Evolutionary conservation across 2,113 vertebrate genomes (phyloP).

Genomic region (Aleadryas rufinucha): DNA sequence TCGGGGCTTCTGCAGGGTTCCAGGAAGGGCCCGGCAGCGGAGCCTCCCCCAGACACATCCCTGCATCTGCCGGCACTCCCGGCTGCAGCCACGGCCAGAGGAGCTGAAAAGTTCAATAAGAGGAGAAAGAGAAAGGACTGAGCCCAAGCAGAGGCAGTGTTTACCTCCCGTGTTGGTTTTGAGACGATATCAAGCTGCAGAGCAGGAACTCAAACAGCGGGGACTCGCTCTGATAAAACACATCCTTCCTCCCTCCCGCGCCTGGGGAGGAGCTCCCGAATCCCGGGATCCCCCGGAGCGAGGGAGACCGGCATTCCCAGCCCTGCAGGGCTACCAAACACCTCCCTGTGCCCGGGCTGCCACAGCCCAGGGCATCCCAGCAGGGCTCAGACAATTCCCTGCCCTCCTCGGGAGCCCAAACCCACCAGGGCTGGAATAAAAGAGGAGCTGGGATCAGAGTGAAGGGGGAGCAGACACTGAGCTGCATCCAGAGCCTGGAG

Average conservation of each 20-base stretch:
- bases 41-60: background rate
- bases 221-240: slow-evolving; percentile 18
- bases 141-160: background rate
- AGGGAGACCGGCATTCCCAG: background rate
- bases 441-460: background rate
- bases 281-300: background rate
- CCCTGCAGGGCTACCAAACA: background rate
- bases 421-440: background rate
- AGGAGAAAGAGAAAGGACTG: background rate
- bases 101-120: background rate
- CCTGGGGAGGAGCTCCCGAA: background rate
- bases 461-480: accelerated
- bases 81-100: background rate
- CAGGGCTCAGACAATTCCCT: background rate
- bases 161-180: background rate
- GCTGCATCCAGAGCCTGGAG: accelerated
- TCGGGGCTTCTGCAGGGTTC: background rate
- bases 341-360: background rate
- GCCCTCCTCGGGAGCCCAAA: background rate
- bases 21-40: background rate
- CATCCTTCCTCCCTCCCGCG: slow-evolving; percentile 7
- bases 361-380: background rate
- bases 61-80: background rate
- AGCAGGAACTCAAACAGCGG: slow-evolving; percentile 58
- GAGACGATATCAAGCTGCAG: slow-evolving; percentile 13